Base-by-base conservation (phyloP, 2,797 vertebrate species). In the Girardinus metallicus region DNA sequence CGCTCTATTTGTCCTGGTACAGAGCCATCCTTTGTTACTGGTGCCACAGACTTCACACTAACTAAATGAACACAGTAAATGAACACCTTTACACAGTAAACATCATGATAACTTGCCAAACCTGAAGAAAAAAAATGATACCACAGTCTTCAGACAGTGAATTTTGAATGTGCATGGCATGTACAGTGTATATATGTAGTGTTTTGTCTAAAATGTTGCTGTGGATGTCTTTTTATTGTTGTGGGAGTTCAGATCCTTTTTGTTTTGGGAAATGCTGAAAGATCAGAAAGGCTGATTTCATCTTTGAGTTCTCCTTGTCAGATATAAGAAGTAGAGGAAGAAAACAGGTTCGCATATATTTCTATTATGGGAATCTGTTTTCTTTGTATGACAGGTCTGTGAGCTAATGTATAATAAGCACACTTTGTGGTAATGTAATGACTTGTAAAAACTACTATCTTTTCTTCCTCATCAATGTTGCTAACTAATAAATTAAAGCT, bases 401-500 rank as follows among this genome's bases (percentile, higher is more conserved):
- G 86, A 92, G 92, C 89, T 92, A 79, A 91, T 91, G 91, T 94
- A 94, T 90, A 91, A 94, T 94, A 94, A 94, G 93, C 93, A 95
- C 94, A 95, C 90, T 95, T 92, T 92, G 94, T 95, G 94, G 95
- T 95, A 94, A 92, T 92, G 92, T 95, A 94, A 93, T 95, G 95
- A 95, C 91, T 92, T 94, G 94, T 95, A 93, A 91, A 94, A 94
- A 92, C 89, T 81, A 90, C 80, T 91, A 91, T 92, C 93, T 92
- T 91, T 92, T 92, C 92, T 94, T 94, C 93, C 92, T 93, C 92
- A 90, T 96, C 89, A 91, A 95, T 96, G 96, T 96, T 95, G 95
- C 95, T 93, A 92, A 96, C 95, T 96, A 96, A 96, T 96, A 95
- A 96, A 96, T 95, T 93, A 96, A 95, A 96, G 95, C 94, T 96